phyloP scores from a whole-genome alignment of 53 echinoderm and acorn worm genomes.

The Hippasteria phrygiana region DNA sequence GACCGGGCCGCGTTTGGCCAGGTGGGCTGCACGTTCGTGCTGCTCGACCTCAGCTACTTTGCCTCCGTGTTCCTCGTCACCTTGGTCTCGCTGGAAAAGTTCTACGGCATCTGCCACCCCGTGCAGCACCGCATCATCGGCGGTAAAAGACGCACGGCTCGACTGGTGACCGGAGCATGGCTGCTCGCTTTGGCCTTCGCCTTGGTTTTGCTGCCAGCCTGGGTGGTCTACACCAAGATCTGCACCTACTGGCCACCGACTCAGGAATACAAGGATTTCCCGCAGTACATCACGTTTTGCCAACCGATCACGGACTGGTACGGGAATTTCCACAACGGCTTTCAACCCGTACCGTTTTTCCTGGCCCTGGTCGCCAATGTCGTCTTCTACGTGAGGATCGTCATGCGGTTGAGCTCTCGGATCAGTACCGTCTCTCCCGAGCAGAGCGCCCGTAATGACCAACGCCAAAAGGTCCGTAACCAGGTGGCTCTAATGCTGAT shows the following conservation, averaged over 20 bases:
- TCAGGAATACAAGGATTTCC: slow-evolving; percentile 14
- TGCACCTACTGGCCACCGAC: slow-evolving; percentile 68
- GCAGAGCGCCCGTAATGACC: not conserved
- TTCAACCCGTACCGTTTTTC: slow-evolving; percentile 76
- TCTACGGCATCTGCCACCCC: slow-evolving; percentile 79
- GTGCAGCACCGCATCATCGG: slow-evolving; percentile 51
- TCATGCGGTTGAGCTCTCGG: not conserved
- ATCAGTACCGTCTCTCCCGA: not conserved
- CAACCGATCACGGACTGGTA: not conserved
- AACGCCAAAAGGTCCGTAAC: slow-evolving; percentile 10
- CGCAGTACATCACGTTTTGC: slow-evolving; percentile 70
- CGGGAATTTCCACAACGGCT: slow-evolving; percentile 39
- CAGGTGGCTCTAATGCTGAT: slow-evolving; percentile 59
- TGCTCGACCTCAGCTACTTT: slow-evolving; percentile 64
- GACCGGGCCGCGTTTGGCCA: slow-evolving; percentile 69
- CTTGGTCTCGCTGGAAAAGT: slow-evolving; percentile 71
- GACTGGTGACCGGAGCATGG: not conserved
- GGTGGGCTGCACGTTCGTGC: slow-evolving; percentile 66
- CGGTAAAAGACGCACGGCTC: slow-evolving; percentile 54
- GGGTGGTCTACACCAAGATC: slow-evolving; percentile 18
- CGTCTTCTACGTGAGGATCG: slow-evolving; percentile 22
- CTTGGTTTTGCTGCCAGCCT: slow-evolving; percentile 66
- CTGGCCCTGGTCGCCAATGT: slow-evolving; percentile 43
- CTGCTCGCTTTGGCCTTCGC: slow-evolving; percentile 56
- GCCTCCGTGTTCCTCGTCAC: slow-evolving; percentile 66